phyloP scores from a whole-genome alignment of 2,888 invertebrate genomes.

The Choristoneura rosaceana region DNA sequence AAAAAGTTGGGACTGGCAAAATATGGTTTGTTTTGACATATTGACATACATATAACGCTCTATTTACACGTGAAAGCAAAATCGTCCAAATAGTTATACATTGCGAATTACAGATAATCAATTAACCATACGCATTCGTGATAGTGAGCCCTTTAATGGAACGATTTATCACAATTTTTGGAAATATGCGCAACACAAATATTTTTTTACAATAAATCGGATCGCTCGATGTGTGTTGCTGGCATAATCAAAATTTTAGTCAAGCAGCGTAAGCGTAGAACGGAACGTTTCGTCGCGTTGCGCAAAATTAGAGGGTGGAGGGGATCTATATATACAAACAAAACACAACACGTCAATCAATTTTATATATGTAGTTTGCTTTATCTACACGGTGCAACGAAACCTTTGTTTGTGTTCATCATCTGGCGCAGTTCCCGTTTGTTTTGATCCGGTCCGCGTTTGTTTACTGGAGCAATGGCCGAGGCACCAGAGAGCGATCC shows the following conservation, averaged over 20 bases:
- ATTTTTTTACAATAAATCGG: too few relatives aligned
- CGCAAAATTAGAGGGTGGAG: conserved; percentile 29
- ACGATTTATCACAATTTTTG: too few relatives aligned
- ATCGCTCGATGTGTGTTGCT: too few relatives aligned
- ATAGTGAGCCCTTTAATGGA: too few relatives aligned
- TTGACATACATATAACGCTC: too few relatives aligned
- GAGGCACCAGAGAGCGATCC: conserved; percentile 72
- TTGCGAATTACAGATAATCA: too few relatives aligned
- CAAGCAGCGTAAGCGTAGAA: conserved; percentile 28
- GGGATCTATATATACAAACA: conserved; percentile 49
- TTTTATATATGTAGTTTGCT: conserved; percentile 26
- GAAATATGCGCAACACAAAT: too few relatives aligned
- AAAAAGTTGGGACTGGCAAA: too few relatives aligned
- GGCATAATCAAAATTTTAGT: neutral
- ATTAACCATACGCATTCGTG: too few relatives aligned
- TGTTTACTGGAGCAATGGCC: conserved; percentile 63
- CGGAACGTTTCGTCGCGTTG: conserved; percentile 40
- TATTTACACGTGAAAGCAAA: neutral
- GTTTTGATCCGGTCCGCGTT: conserved; percentile 43
- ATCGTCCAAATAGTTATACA: neutral
- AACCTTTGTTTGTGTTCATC: conserved; percentile 56
- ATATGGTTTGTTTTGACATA: too few relatives aligned
- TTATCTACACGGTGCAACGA: conserved; percentile 42
- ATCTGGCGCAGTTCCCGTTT: conserved; percentile 44
- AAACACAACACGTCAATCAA: conserved; percentile 36